Percentiles rank a stretch among this genome's conserved stretches.
Evolutionary conservation across 2,888 invertebrate genomes (phyloP).

Genomic region (Drosophila pullipes): DNA sequence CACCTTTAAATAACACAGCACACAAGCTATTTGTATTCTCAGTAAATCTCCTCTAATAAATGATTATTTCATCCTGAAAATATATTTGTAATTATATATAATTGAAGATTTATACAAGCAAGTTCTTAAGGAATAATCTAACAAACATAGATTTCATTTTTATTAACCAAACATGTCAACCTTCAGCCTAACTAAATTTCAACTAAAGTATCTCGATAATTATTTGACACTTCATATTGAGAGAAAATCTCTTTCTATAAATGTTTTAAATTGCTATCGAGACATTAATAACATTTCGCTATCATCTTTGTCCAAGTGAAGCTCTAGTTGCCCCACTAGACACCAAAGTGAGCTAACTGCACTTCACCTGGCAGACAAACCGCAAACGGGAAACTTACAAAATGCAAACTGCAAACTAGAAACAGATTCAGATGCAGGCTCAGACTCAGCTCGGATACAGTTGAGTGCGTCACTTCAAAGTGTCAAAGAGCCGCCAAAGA

Average conservation of each 20-base stretch:
- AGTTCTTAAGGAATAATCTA: neutral
- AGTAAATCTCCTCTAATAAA: neutral
- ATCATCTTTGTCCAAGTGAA: conserved; percentile 43
- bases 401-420: conserved; percentile 8
- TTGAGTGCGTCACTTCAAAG: conserved; percentile 81
- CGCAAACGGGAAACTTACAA: conserved; percentile 45
- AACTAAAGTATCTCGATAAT: neutral
- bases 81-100: neutral
- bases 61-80: neutral
- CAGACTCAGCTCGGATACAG: conserved; percentile 52
- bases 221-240: neutral
- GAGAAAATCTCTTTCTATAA: neutral
- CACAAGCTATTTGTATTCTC: neutral
- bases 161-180: neutral
- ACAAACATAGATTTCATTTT: neutral
- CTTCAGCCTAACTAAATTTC: neutral
- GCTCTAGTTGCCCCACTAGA: conserved; percentile 31
- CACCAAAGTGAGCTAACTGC: conserved; percentile 62
- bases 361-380: conserved; percentile 72
- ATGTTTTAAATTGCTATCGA: conserved; percentile 2
- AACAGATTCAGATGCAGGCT: conserved; percentile 33
- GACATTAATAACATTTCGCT: conserved; percentile 32
- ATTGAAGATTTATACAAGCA: neutral
- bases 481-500: conserved; percentile 78
- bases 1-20: neutral